Base-by-base conservation (phyloP, 2,113 vertebrate species). In the Rhizomys pruinosus region DNA sequence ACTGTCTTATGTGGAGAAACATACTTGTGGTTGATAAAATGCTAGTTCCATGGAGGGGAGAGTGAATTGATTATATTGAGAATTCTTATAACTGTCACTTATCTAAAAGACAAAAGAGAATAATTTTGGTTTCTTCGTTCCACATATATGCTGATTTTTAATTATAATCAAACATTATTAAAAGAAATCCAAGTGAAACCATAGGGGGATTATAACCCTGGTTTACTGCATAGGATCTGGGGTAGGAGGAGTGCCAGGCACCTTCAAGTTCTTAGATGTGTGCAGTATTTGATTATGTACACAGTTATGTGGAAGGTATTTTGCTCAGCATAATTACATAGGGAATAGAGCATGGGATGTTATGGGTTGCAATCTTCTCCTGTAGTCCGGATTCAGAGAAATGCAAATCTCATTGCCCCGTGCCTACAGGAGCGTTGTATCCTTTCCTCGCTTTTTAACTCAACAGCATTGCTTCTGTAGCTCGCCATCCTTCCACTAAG, bases 1-100 rank as follows among this genome's bases (percentile, higher is more conserved):
- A 96, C 95, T 93, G 91, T 97, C 97, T 97, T 84, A 93, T 97
- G 97, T 96, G 96, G 95, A 93, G 93, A 97, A 90, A 85, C 95
- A 82, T 97, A 97, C 89, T 97, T 98, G 97, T 95, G 98, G 97
- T 95, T 97, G 97, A 97, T 96, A 97, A 97, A 97, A 95, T 37
- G 69, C 90, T 96, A 84, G 74, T 92, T 96, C 94, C 97, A 87
- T 95, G 85, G 91, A 80, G 89, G 78, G 12, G 3, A 80, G 84
- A 94, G 89, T 90, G 95, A 95, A 98, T 96, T 97, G 96, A 97
- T 97, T 97, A 96, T 93, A 97, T 94, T 77, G 93, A 93, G 94
- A 84, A 90, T 96, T 97, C 96, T 97, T 94, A 92, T 85, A 93
- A 87, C 95, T 97, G 97, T 97, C 97, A 97, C 97, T 98, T 97